Evolutionary conservation across 2,797 vertebrate species (phyloP).

Genomic region (Chlorospingus semifuscus): DNA sequence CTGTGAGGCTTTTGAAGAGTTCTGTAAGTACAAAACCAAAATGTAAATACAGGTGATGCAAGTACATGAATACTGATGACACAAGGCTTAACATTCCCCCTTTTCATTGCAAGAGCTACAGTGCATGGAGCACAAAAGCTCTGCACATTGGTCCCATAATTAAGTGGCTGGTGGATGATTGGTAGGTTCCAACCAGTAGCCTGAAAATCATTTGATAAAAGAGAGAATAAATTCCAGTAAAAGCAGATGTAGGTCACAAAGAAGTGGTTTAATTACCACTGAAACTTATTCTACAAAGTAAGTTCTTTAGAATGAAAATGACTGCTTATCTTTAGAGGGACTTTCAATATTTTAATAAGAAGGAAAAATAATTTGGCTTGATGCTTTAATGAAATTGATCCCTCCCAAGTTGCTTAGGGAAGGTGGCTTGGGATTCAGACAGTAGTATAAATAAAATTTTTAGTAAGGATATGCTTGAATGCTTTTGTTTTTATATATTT

Average conservation of each 20-base stretch:
- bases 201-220: constrained; percentile 69
- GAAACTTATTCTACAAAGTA: constrained; percentile 62
- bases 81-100: constrained; percentile 19
- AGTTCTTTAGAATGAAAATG: constrained; percentile 39
- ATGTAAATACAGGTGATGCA: constrained; percentile 50
- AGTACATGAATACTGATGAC: constrained; percentile 59
- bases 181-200: constrained; percentile 56
- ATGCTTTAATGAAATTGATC: neutral
- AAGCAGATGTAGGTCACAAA: constrained; percentile 61
- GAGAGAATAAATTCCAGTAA: constrained; percentile 58
- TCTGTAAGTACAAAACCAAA: constrained; percentile 81
- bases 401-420: neutral
- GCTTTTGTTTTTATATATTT: neutral
- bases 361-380: neutral
- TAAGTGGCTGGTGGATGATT: constrained; percentile 57
- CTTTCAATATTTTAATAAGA: constrained; percentile 21
- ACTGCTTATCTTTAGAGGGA: constrained; percentile 48
- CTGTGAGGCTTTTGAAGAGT: constrained; percentile 93
- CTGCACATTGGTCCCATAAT: neutral
- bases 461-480: neutral
- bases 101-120: constrained; percentile 4
- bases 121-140: constrained; percentile 43
- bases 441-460: neutral
- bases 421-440: neutral
- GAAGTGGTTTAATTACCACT: constrained; percentile 65